Percentiles rank a stretch among this genome's conserved stretches.
Conservation (phyloP, 2,888 invertebrate species). For the Lissonota sp. region DNA sequence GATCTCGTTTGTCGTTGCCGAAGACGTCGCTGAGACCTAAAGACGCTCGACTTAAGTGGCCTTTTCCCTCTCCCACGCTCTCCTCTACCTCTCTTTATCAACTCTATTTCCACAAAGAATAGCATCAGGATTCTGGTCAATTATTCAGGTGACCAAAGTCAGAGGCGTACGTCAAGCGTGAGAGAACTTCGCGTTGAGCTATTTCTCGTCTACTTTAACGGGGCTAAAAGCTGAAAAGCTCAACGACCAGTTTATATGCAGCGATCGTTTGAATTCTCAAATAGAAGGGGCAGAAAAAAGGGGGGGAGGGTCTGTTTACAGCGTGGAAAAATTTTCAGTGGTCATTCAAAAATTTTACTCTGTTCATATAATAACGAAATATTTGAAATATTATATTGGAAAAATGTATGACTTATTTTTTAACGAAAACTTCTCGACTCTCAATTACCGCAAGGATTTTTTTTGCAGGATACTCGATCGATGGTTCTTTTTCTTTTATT, state of each 20-base stretch:
- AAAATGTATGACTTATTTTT: neutral
- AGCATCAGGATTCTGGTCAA: conserved; percentile 58
- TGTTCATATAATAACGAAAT: too few species aligned
- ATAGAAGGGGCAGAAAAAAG: too few species aligned
- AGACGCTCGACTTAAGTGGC: conserved; percentile 78
- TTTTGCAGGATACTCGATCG: conserved; percentile 67
- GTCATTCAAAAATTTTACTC: too few species aligned
- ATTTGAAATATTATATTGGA: too few species aligned
- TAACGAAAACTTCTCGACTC: neutral
- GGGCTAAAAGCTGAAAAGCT: too few species aligned
- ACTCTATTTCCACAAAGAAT: conserved; percentile 60
- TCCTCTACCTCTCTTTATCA: neutral
- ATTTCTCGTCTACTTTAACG: neutral
- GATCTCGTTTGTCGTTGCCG: conserved; percentile 36
- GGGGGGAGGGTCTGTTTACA: too few species aligned
- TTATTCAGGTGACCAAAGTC: conserved; percentile 71
- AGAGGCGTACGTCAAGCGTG: conserved; percentile 54
- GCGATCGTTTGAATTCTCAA: too few species aligned
- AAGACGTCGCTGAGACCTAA: conserved; percentile 74
- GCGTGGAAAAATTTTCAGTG: too few species aligned
- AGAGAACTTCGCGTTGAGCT: conserved; percentile 27
- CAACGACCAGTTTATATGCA: too few species aligned
- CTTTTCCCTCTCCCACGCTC: conserved; percentile 56
- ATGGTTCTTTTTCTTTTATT: conserved; percentile 55
- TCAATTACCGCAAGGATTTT: conserved; percentile 31